Evolutionary conservation across 2,888 invertebrate species (phyloP).

Genomic region (Pogonocherus hispidulus): DNA sequence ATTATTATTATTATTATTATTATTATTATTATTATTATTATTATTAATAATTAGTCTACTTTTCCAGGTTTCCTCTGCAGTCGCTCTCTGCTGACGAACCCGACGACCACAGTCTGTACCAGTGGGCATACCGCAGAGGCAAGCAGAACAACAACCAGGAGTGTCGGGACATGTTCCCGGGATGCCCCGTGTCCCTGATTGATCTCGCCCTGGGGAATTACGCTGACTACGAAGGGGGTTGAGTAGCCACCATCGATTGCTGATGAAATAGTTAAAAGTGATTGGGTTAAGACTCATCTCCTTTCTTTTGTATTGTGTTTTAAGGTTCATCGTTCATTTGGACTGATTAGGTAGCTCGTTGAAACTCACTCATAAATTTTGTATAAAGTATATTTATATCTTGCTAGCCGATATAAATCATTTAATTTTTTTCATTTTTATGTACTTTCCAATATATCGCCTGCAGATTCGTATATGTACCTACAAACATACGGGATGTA

Average conservation of each 20-base stretch:
- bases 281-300: conserved; percentile 15
- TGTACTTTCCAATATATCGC: too few relatives aligned
- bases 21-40: too few relatives aligned
- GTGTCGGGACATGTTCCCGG: conserved; percentile 66
- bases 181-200: conserved; percentile 79
- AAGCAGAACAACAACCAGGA: conserved; percentile 62
- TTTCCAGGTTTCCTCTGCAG: conserved; percentile 76
- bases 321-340: too few relatives aligned
- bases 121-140: conserved; percentile 75
- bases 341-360: too few relatives aligned
- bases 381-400: too few relatives aligned
- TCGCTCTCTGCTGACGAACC: conserved; percentile 76
- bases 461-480: too few relatives aligned
- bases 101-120: conserved; percentile 76
- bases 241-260: not conserved
- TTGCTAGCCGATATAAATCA: too few relatives aligned
- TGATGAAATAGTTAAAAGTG: conserved; percentile 5
- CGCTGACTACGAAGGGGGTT: conserved; percentile 9
- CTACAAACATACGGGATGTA: too few relatives aligned
- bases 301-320: not conserved
- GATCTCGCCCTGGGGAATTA: conserved; percentile 76
- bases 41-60: too few relatives aligned
- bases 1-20: too few relatives aligned
- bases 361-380: too few relatives aligned
- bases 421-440: too few relatives aligned